A percentile compares a stretch with the other conserved stretches of the same genome.
phyloP scores from a whole-genome alignment of 2,888 invertebrate genomes.

The Furcula furcula region DNA sequence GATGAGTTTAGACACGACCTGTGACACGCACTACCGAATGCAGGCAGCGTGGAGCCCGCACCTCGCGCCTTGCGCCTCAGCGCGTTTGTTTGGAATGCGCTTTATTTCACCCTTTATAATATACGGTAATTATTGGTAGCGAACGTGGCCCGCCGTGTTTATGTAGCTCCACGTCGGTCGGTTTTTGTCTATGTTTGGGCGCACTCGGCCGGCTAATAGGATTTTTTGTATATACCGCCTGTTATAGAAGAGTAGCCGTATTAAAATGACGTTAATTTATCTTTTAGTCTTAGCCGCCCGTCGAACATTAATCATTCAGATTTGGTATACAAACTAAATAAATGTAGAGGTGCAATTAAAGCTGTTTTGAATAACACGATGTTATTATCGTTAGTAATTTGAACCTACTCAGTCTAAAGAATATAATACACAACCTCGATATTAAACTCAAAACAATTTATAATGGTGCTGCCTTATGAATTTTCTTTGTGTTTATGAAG shows the following conservation, averaged over 20 bases:
- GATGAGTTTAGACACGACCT: constrained; percentile 78
- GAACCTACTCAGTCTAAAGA: background rate
- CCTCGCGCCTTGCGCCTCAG: constrained; percentile 12
- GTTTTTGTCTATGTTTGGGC: constrained; percentile 63
- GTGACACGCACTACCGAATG: constrained; percentile 80
- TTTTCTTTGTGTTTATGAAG: too few relatives aligned
- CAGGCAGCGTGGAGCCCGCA: constrained; percentile 38
- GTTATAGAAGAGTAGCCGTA: constrained; percentile 51
- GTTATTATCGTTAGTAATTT: constrained; percentile 1
- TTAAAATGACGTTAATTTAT: constrained; percentile 67
- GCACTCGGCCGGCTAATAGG: constrained; percentile 66
- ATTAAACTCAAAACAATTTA: too few relatives aligned
- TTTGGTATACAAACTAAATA: constrained; percentile 43
- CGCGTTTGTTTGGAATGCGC: constrained; percentile 62
- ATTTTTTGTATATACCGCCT: constrained; percentile 58
- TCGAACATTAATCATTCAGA: constrained; percentile 51
- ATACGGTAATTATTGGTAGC: constrained; percentile 72
- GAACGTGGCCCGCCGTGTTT: constrained; percentile 38
- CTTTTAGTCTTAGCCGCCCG: constrained; percentile 45
- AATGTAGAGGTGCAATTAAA: constrained; percentile 26
- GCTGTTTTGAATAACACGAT: constrained; percentile 10
- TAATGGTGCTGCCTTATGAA: too few relatives aligned
- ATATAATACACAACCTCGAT: background rate
- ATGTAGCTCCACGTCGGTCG: constrained; percentile 49
- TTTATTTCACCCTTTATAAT: constrained; percentile 73